phyloP scores from a whole-genome alignment of 2,888 invertebrate species.

The Eristalis arbustorum region DNA sequence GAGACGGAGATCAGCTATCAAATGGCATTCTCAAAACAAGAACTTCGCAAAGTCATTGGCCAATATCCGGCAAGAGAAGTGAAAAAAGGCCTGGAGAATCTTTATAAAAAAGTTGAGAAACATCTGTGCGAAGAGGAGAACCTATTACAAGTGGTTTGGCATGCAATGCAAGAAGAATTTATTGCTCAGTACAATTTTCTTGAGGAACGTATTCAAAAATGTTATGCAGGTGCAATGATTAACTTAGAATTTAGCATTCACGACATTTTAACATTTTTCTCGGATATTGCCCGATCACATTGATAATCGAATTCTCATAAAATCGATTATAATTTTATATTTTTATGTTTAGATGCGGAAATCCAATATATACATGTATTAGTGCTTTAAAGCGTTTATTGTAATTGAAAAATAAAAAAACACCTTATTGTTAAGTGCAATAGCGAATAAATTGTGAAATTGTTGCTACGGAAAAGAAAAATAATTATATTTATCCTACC shows the following conservation, averaged over 20 bases:
- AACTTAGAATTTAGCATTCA: constrained; percentile 96
- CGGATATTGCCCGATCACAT: constrained; percentile 98
- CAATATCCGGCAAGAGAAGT: constrained; percentile 97
- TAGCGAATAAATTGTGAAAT: constrained; percentile 71
- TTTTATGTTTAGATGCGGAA: constrained; percentile 38
- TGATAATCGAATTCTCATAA: constrained; percentile 79
- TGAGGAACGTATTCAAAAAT: constrained; percentile 95
- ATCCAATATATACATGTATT: constrained; percentile 38
- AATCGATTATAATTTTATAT: constrained; percentile 40
- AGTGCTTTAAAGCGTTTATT: constrained; percentile 58
- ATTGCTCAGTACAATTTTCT: constrained; percentile 96
- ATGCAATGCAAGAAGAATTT: constrained; percentile 99
- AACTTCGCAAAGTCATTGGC: constrained; percentile 95
- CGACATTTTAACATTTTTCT: constrained; percentile 97
- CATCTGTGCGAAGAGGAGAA: constrained; percentile 97
- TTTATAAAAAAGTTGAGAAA: constrained; percentile 98
- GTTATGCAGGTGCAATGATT: constrained; percentile 97
- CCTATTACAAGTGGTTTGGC: constrained; percentile 97
- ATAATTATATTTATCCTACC: too few species aligned
- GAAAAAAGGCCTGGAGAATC: constrained; percentile 93
- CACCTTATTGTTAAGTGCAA: constrained; percentile 76
- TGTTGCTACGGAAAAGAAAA: constrained; percentile 18
- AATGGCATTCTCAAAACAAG: constrained; percentile 97
- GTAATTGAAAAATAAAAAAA: constrained; percentile 34
- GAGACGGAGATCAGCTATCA: constrained; percentile 99